Evolutionary conservation across 37 sponge, comb jelly and placozoan genomes (phyloP), one percentile per base, ranked within the genome.

Genomic region (Axinella damicornis): DNA sequence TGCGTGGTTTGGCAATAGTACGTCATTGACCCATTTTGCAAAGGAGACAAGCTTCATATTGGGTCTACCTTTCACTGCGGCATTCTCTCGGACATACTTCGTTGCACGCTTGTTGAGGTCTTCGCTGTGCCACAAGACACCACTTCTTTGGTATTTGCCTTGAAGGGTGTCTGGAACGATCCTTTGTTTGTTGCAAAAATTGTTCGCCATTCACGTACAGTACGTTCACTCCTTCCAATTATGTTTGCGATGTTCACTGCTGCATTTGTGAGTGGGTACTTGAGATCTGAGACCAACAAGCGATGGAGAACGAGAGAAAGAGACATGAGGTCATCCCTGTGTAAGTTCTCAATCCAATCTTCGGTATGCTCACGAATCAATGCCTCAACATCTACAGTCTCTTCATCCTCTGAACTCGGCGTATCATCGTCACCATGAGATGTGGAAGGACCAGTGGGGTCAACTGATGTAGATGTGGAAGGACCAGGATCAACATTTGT

Each of bases 11-110:
- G 65, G 65, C 21, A 69, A 39, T 12, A 69, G 39, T 12, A 28
- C 71, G 2, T 80, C 36, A 5, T 57, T 60, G 16, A 82, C 33
- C 83, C 83, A 70, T 32, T 22, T 19, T 20, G 21, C 36, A 72
- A 82, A 82, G 2, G 27, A 27, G n/a, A 21, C 19, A 1, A 39
- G 5, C 41, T 73, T 82, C 16, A 82, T 35, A 55, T 82, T 82
- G 28, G 73, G 83, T 36, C 9, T 57, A 20, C 83, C 83, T 52
- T 82, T 82, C 16, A 72, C 73, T 27, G 58, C 39, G 18, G 64
- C 36, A 82, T 82, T 82, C 41, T 59, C 31, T 56, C 62, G 39
- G 15, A 82, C 73, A 59, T 62, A 82, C 63, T 82, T 37, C 46
- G 32, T 69, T 14, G 83, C 73, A 1, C 60, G 25, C 52, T 46